A percentile compares a stretch with the other conserved stretches of the same genome.
Evolutionary conservation across 2,888 invertebrate species (phyloP).

Genomic region (Nebria brevicollis): DNA sequence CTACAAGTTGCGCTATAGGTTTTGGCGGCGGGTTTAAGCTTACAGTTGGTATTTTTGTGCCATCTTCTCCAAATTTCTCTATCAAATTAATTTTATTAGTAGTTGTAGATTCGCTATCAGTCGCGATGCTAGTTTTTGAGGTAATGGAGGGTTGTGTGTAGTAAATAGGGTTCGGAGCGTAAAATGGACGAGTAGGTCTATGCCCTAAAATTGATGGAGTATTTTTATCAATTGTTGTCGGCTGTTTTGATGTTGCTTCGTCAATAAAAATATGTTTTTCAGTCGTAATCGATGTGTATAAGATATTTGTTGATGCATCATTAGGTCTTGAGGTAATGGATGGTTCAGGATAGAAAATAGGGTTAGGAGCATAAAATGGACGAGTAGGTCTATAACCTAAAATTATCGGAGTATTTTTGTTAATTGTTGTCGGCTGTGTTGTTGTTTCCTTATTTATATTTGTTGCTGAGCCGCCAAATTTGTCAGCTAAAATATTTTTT

Average conservation of each 20-base stretch:
- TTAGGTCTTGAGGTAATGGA: slow-evolving; percentile 3
- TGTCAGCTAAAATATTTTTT: neutral
- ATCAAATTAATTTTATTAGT: slow-evolving; percentile 11
- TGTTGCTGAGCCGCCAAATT: neutral
- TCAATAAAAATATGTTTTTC: neutral
- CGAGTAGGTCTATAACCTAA: slow-evolving; percentile 18
- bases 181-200: slow-evolving; percentile 20
- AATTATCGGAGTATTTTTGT: slow-evolving; percentile 4
- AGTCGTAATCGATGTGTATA: neutral
- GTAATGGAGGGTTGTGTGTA: slow-evolving; percentile 21
- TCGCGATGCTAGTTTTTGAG: slow-evolving; percentile 30
- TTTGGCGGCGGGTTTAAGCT: neutral
- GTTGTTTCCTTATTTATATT: neutral
- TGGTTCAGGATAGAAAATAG: slow-evolving; percentile 25
- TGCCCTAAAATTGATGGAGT: slow-evolving; percentile 10
- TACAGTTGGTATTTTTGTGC: no score
- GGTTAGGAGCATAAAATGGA: slow-evolving; percentile 25
- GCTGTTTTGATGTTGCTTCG: neutral
- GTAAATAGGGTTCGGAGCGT: slow-evolving; percentile 23
- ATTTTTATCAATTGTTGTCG: neutral
- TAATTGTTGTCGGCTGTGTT: neutral
- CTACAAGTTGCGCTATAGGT: neutral
- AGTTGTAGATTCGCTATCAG: slow-evolving; percentile 50
- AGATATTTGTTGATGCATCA: slow-evolving; percentile 21
- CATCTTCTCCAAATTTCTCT: no score